A percentile compares a stretch with the other conserved stretches of the same genome.
Evolutionary conservation across 1,140 invertebrate species (phyloP).

Genomic region (Heliothis subflexa): DNA sequence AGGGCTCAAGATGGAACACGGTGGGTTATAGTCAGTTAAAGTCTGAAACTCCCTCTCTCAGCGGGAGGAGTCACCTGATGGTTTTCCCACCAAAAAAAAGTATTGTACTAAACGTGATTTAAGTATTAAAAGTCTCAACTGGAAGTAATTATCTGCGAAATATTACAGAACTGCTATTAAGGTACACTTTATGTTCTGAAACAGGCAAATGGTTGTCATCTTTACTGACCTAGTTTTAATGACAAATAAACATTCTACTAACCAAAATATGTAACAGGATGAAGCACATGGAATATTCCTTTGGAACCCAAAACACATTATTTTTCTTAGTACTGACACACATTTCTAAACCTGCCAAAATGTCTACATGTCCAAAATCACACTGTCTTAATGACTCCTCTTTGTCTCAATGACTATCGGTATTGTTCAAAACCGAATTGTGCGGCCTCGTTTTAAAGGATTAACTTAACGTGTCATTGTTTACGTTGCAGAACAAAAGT

Average conservation of each 20-base stretch:
- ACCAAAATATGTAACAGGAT: too few species aligned
- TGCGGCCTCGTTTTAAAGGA: constrained; percentile 50
- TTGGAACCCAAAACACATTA: background rate
- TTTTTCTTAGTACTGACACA: background rate
- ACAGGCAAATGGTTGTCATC: too few species aligned
- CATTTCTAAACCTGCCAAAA: background rate
- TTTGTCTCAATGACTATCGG: background rate
- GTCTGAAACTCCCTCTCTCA: background rate
- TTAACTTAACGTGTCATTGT: constrained; percentile 65
- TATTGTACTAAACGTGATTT: background rate
- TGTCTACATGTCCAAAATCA: background rate
- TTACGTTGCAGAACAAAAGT: constrained; percentile 59
- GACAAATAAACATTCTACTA: too few species aligned
- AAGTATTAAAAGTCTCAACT: too few species aligned
- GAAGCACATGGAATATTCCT: background rate
- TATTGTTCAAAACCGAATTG: constrained; percentile 15
- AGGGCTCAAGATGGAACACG: too few species aligned
- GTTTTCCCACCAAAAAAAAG: background rate
- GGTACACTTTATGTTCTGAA: too few species aligned
- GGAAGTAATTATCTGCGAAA: too few species aligned
- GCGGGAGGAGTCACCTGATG: background rate
- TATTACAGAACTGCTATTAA: too few species aligned
- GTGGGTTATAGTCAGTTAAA: background rate
- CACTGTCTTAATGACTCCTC: background rate
- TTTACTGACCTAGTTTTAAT: too few species aligned